A percentile compares a stretch with the other conserved stretches of the same genome.
Conservation (phyloP, 2,888 invertebrate species). For the Netelia inedita region DNA sequence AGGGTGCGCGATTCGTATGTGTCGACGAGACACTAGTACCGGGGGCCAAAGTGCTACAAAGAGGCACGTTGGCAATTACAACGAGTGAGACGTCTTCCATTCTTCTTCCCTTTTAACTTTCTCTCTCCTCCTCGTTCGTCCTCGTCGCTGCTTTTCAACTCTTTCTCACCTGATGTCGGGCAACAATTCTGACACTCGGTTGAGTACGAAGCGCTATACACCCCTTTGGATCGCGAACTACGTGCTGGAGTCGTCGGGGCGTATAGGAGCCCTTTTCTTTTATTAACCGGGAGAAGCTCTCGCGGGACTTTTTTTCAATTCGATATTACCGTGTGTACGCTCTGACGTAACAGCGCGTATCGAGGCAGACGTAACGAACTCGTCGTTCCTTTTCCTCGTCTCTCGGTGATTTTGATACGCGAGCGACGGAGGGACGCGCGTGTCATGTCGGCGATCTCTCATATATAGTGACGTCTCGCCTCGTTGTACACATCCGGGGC, state of each 20-base stretch:
- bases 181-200: background rate
- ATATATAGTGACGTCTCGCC: background rate
- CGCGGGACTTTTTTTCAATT: too few relatives aligned
- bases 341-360: conserved; percentile 24
- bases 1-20: too few relatives aligned
- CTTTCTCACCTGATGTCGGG: conserved; percentile 43
- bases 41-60: conserved; percentile 34
- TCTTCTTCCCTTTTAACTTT: conserved; percentile 28
- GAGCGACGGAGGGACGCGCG: background rate
- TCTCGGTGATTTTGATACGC: background rate
- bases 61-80: conserved; percentile 71
- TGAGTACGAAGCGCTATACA: background rate
- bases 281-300: too few relatives aligned
- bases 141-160: conserved; percentile 28
- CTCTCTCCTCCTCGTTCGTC: conserved; percentile 28
- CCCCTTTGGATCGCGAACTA: background rate
- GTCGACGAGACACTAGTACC: conserved; percentile 25
- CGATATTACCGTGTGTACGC: too few relatives aligned
- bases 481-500: background rate
- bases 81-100: conserved; percentile 59
- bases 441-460: conserved; percentile 2
- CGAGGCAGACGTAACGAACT: conserved; percentile 25
- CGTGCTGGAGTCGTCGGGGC: background rate
- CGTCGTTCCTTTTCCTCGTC: background rate
- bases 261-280: background rate